Conservation (phyloP, 2,888 invertebrate genomes). For the Odontocolon sp. region DNA sequence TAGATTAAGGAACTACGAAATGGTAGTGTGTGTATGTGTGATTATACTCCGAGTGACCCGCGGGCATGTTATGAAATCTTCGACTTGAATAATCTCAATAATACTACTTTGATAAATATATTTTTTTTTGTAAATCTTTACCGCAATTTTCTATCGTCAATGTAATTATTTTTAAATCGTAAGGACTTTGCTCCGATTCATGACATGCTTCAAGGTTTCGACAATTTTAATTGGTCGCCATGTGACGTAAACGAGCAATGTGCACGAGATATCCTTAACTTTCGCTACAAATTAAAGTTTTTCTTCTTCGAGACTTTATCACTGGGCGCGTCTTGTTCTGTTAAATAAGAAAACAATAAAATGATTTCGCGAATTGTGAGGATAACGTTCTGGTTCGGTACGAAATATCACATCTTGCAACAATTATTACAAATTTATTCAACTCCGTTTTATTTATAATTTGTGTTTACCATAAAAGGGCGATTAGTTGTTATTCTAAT, state of each 20-base stretch:
- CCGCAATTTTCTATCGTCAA: no score
- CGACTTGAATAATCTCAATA: no score
- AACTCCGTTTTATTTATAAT: conserved; percentile 12
- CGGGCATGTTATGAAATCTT: background rate
- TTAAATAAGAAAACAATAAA: background rate
- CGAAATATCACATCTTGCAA: conserved; percentile 11
- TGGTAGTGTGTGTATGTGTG: conserved; percentile 10
- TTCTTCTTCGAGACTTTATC: conserved; percentile 2
- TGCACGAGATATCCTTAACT: conserved; percentile 11
- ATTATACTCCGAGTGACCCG: conserved; percentile 18
- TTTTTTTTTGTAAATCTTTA: no score
- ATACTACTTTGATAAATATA: no score
- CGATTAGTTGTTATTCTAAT: no score
- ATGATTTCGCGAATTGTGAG: conserved; percentile 24
- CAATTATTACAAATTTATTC: conserved; percentile 19
- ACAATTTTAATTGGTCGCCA: conserved; percentile 5
- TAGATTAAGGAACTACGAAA: conserved; percentile 7
- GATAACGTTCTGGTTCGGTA: conserved; percentile 57
- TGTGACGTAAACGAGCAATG: background rate
- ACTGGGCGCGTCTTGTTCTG: background rate
- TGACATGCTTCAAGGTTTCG: conserved; percentile 5
- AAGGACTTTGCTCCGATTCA: background rate
- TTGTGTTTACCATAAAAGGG: no score
- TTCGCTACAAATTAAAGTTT: conserved; percentile 21
- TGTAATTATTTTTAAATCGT: background rate